Percentiles rank a stretch among this genome's conserved stretches.
These are phyloP conservation scores for Chelonus formosanus DNA, from an alignment of 2,888 invertebrate species.

Conservation along the genomic window DNA sequence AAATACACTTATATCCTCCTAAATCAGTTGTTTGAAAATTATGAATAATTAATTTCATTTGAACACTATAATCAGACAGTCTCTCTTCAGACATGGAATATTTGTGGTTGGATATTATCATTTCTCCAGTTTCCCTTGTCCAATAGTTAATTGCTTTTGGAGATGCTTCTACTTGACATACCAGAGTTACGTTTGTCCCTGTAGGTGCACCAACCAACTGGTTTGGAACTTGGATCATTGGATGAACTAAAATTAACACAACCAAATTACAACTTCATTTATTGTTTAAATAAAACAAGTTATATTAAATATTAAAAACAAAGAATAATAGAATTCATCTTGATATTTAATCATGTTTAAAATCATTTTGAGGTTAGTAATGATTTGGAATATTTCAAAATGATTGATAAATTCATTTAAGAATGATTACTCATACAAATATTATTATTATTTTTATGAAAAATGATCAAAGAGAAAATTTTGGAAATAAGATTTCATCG, in stretches of 20 bases:
- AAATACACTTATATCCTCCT: constrained; percentile 90
- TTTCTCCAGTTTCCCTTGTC: constrained; percentile 90
- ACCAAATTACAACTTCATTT: too few species aligned
- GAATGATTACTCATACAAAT: too few species aligned
- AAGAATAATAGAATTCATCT: too few species aligned
- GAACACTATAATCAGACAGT: constrained; percentile 83
- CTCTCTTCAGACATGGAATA: constrained; percentile 84
- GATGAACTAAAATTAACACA: constrained; percentile 77
- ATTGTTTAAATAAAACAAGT: too few species aligned
- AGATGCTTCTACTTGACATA: constrained; percentile 89
- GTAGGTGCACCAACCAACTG: constrained; percentile 90
- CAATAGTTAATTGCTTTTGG: constrained; percentile 95
- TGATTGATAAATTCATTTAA: too few species aligned
- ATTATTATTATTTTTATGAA: not conserved
- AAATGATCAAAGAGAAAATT: constrained; percentile 11
- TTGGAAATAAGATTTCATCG: constrained; percentile 8
- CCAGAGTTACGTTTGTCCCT: constrained; percentile 84
- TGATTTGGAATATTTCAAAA: too few species aligned
- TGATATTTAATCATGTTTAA: too few species aligned
- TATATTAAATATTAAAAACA: too few species aligned
- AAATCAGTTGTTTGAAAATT: constrained; percentile 80
- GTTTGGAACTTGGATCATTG: constrained; percentile 91
- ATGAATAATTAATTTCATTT: constrained; percentile 81
- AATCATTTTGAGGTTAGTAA: too few species aligned
- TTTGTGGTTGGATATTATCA: constrained; percentile 89